Conservation (phyloP, 2,797 vertebrate species). For the Psittacula derbiana region DNA sequence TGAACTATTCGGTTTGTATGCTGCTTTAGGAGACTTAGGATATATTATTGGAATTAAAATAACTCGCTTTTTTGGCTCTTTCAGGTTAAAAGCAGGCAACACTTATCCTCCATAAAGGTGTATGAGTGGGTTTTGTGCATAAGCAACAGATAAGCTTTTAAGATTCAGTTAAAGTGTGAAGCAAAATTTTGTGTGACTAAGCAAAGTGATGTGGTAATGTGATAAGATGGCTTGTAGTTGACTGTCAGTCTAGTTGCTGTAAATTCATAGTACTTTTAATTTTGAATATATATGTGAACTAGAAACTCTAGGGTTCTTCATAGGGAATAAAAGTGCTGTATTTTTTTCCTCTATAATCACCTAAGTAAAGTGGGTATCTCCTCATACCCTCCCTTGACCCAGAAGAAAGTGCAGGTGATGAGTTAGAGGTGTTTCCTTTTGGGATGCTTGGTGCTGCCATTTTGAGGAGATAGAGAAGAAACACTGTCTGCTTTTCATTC, state of each 20-base stretch:
- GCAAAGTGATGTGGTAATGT: background rate
- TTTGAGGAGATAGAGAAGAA: background rate
- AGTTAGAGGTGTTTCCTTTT: background rate
- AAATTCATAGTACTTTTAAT: background rate
- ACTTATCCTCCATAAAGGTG: background rate
- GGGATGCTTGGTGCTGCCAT: background rate
- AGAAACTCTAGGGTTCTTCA: background rate
- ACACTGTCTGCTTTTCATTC: background rate
- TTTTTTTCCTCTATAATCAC: background rate
- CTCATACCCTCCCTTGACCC: background rate
- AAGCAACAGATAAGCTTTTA: background rate
- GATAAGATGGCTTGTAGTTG: background rate
- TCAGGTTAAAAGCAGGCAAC: background rate
- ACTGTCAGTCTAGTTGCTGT: background rate
- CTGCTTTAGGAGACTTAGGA: background rate
- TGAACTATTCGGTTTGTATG: background rate
- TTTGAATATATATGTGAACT: background rate
- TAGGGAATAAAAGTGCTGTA: background rate
- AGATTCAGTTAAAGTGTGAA: background rate
- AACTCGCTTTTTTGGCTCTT: background rate
- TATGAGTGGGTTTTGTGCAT: background rate
- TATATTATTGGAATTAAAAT: background rate
- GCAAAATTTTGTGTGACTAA: conserved; percentile 7
- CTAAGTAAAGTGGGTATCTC: background rate
- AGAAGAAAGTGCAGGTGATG: background rate